Evolutionary conservation across 2,113 vertebrate genomes (phyloP), one percentile per base, ranked within the genome.

Genomic region (Pleuronectes platessa): DNA sequence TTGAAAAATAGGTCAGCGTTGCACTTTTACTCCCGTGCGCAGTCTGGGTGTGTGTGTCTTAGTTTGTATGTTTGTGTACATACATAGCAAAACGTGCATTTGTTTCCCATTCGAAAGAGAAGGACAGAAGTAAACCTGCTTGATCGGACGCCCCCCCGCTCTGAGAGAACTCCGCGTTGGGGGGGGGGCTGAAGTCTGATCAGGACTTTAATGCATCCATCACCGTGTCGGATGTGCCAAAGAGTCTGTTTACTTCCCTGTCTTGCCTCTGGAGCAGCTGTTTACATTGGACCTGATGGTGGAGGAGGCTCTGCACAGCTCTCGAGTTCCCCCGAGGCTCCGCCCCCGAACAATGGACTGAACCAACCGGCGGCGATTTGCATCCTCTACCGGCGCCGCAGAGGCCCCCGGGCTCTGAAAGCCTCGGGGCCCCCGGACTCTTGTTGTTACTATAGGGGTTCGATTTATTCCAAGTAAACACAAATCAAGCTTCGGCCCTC

Each of bases 241-340:
- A 93, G 92, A 93, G 88, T 90, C 81, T 81, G 86, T 91, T 89
- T 86, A 90, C 89, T 91, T 89, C 86, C 85, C 74, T 15, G 83
- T 88, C 84, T 89, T 84, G 85, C 89, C 86, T 90, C 85, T 81
- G 86, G 84, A 88, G 84, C 79, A 85, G 82, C 81, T 88, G 87
- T 91, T 92, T 88, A 90, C 90, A 87, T 78, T 60, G 83, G 87
- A 89, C 81, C 79, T 71, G 76, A 77, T 51, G 53, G 59, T 54
- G 84, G 78, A 81, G 86, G 71, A 82, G 68, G 59, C 87, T 82
- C 87, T 69, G 76, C 78, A 76, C 85, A 80, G 85, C 71, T 68
- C 74, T 58, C 18, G 37, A 81, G 70, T 78, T 61, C 63, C 61
- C 61, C 64, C 47, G 4, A 65, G 74, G 74, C 67, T 77, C 67